phyloP scores from a whole-genome alignment of 2,113 vertebrate species.

The Tenebrosternarchus preto region DNA sequence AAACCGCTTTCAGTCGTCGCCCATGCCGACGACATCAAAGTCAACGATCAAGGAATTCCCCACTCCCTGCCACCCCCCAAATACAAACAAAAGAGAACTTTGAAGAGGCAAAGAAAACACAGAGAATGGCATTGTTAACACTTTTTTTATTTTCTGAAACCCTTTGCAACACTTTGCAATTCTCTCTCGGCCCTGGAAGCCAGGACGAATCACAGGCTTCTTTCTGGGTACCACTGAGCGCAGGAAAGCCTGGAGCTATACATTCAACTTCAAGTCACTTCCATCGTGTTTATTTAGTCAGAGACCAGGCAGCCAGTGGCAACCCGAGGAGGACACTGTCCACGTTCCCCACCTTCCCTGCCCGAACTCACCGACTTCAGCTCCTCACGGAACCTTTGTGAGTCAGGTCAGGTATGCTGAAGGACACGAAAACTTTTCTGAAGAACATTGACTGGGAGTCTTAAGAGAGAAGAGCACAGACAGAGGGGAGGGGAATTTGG shows the following conservation, averaged over 20 bases:
- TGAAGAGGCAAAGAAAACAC: neutral
- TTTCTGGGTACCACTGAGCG: neutral
- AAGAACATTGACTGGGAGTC: too few relatives aligned
- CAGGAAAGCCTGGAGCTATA: neutral
- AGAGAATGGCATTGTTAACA: neutral
- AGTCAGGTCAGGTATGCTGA: too few relatives aligned
- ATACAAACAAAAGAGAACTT: too few relatives aligned
- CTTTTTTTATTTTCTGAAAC: neutral
- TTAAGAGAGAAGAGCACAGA: too few relatives aligned
- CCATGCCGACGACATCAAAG: conserved; percentile 12
- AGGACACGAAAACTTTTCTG: too few relatives aligned
- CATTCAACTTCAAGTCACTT: neutral
- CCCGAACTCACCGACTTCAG: too few relatives aligned
- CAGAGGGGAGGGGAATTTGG: too few relatives aligned
- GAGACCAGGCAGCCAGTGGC: neutral
- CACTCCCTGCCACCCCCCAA: too few relatives aligned
- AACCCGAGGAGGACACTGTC: neutral
- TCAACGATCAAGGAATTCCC: conserved; percentile 39
- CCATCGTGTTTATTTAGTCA: neutral
- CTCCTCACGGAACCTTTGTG: too few relatives aligned
- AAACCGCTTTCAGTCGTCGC: conserved; percentile 30
- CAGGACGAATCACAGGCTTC: neutral
- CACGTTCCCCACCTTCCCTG: too few relatives aligned
- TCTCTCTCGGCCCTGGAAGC: neutral
- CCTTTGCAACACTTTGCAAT: neutral